Evolutionary conservation across 2,113 vertebrate species (phyloP).

Genomic region (Corynorhinus townsendii): DNA sequence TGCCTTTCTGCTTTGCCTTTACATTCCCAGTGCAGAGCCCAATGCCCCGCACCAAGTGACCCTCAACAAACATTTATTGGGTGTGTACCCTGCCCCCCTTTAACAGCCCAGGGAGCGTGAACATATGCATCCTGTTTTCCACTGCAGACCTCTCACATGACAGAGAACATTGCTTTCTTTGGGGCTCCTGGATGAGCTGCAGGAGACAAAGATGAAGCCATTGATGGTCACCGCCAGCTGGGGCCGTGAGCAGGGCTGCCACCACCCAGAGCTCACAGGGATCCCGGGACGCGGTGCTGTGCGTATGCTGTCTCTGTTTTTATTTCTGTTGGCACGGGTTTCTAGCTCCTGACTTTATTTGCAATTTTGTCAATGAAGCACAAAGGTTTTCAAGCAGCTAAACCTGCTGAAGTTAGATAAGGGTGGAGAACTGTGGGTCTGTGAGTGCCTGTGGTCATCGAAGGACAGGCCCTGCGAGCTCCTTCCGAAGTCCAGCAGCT

Average conservation of each 20-base stretch:
- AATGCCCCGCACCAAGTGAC: neutral
- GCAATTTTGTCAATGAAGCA: neutral
- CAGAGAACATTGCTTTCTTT: neutral
- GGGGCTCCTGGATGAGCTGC: neutral
- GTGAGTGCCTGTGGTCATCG: fast-evolving
- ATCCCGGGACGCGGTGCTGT: no score
- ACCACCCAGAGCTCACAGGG: neutral
- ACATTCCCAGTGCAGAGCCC: neutral
- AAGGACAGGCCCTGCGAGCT: neutral
- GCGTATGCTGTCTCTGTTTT: neutral
- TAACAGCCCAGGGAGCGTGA: neutral
- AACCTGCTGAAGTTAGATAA: neutral
- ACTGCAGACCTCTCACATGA: neutral
- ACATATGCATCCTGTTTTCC: neutral
- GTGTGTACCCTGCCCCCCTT: no score
- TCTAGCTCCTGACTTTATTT: neutral
- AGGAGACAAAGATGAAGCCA: neutral
- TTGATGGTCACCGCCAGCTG: neutral
- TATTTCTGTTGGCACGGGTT: neutral
- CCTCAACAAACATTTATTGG: neutral
- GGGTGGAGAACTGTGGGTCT: neutral
- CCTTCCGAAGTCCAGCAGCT: neutral
- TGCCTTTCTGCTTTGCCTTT: neutral
- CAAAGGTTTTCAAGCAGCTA: neutral
- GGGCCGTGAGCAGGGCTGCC: neutral